phyloP scores from a whole-genome alignment of 2,113 vertebrate genomes.

The Gadus macrocephalus region DNA sequence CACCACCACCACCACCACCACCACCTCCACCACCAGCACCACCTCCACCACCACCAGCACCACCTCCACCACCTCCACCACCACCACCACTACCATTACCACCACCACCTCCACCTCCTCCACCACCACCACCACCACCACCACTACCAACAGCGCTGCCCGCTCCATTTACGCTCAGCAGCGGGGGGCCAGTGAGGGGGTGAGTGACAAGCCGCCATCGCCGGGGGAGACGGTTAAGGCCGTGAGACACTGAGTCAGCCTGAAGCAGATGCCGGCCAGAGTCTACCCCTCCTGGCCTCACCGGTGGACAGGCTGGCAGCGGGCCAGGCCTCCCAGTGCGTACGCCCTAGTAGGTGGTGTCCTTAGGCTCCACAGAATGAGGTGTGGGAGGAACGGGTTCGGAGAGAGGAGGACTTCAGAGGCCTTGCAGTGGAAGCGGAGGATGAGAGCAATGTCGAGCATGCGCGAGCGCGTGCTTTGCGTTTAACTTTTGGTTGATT shows the following conservation, averaged over 20 bases:
- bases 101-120: too few species aligned
- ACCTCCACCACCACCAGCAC: conserved; percentile 5
- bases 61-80: conserved; percentile 37
- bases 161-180: conserved; percentile 28
- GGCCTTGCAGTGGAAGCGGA: too few species aligned
- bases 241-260: conserved; percentile 60
- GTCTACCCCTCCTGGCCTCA: conserved; percentile 8
- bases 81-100: neutral
- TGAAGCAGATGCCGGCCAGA: conserved; percentile 52
- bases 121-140: neutral
- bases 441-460: too few species aligned
- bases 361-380: too few species aligned
- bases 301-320: conserved; percentile 32
- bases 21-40: neutral
- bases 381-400: too few species aligned
- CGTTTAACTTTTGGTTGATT: too few species aligned
- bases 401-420: too few species aligned
- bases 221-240: conserved; percentile 38
- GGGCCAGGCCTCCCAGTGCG: neutral
- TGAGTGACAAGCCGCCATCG: conserved; percentile 29
- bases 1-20: conserved; percentile 37
- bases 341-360: too few species aligned
- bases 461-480: too few species aligned
- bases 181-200: conserved; percentile 23
- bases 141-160: conserved; percentile 27